These are phyloP conservation scores for Andrena dorsata DNA, from an alignment of 2,888 invertebrate species.

Conservation along the genomic window DNA sequence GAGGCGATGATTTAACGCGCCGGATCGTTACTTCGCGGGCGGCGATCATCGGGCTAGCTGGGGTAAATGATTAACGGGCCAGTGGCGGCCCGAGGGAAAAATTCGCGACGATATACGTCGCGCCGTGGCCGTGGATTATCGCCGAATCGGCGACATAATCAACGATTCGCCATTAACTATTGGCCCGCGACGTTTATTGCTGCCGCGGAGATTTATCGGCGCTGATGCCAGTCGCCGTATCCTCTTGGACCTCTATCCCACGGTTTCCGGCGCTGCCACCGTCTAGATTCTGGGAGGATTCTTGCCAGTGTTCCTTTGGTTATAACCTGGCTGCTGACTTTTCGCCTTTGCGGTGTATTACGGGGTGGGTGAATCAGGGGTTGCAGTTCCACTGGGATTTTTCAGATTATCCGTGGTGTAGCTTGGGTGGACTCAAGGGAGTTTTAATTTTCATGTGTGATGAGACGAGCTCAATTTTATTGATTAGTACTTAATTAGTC, in stretches of 20 bases:
- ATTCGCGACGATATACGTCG: slow-evolving; percentile 34
- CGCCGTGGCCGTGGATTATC: slow-evolving; percentile 58
- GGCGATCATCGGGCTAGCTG: neutral
- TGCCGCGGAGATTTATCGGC: slow-evolving; percentile 62
- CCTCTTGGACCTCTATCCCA: slow-evolving; percentile 45
- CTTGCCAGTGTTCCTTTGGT: neutral
- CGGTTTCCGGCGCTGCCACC: slow-evolving; percentile 42
- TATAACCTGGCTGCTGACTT: neutral
- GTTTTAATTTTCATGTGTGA: too few relatives aligned
- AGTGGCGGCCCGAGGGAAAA: slow-evolving; percentile 8
- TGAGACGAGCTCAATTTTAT: too few relatives aligned
- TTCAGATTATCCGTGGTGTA: too few relatives aligned
- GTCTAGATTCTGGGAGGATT: slow-evolving; percentile 1
- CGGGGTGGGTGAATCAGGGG: neutral
- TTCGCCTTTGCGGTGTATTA: neutral
- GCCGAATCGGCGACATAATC: slow-evolving; percentile 66
- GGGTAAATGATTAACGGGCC: slow-evolving; percentile 21
- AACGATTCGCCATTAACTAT: slow-evolving; percentile 62
- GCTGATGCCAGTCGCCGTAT: slow-evolving; percentile 55
- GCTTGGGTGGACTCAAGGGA: too few relatives aligned
- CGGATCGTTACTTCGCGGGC: slow-evolving; percentile 17
- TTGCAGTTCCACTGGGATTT: neutral
- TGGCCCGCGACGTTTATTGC: slow-evolving; percentile 67
- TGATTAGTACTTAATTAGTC: too few relatives aligned
- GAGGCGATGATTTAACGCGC: slow-evolving; percentile 64